Conservation (phyloP, 2,113 vertebrate species). For the Gracilinanus agilis region DNA sequence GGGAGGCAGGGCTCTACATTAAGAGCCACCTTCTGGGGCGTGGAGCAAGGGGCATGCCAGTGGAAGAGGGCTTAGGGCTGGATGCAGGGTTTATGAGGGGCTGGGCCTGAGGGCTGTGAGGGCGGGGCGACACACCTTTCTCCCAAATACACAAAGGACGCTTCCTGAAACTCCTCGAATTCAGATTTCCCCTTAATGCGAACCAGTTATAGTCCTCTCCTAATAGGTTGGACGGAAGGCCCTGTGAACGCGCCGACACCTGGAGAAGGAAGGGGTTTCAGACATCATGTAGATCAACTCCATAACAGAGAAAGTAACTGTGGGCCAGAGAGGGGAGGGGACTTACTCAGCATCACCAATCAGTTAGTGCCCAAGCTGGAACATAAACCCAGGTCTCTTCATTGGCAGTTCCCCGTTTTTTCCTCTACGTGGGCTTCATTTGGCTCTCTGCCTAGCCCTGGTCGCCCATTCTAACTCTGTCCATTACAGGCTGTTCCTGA, state of each 20-base stretch:
- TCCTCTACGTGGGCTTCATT: background rate
- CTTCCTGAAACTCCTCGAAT: fast-evolving
- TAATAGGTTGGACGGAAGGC: background rate
- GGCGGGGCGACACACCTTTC: background rate
- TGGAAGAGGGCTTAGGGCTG: background rate
- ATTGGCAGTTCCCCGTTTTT: background rate
- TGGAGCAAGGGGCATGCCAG: background rate
- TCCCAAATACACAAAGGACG: background rate
- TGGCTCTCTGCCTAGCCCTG: background rate
- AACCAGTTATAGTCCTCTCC: background rate
- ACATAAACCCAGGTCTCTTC: background rate
- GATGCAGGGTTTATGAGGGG: background rate
- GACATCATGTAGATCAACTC: no score
- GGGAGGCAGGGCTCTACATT: background rate
- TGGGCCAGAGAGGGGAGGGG: background rate
- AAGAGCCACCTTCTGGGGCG: conserved; percentile 1
- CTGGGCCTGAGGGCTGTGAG: background rate
- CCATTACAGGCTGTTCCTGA: background rate
- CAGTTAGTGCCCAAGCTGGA: background rate
- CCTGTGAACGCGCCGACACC: background rate
- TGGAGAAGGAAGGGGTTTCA: background rate
- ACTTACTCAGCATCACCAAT: background rate
- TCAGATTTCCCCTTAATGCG: background rate
- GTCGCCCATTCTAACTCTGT: background rate
- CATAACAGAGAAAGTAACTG: conserved; percentile 16